A percentile compares a stretch with the other conserved stretches of the same genome.
Evolutionary conservation across 2,888 invertebrate genomes (phyloP).

Genomic region (Xylota segnis): DNA sequence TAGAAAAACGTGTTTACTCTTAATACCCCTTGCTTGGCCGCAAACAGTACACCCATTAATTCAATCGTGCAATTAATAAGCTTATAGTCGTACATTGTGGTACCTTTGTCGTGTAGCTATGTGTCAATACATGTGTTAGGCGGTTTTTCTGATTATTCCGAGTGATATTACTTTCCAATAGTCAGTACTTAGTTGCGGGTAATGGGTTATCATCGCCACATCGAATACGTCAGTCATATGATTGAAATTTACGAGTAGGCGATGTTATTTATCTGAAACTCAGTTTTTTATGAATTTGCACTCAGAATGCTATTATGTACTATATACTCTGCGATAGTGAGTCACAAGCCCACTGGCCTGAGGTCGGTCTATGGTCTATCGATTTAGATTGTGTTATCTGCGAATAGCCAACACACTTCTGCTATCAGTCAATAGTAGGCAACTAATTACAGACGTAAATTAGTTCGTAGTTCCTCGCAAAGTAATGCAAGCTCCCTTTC

Average conservation of each 20-base stretch:
- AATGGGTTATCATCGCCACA: background rate
- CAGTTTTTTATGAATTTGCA: slow-evolving; percentile 28
- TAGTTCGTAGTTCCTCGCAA: background rate
- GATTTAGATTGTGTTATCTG: background rate
- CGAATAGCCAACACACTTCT: background rate
- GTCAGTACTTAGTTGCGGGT: background rate
- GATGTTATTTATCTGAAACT: slow-evolving; percentile 10
- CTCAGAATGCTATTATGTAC: too few species aligned
- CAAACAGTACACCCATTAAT: background rate
- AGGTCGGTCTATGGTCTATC: background rate
- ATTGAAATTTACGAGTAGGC: background rate
- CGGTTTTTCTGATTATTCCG: background rate
- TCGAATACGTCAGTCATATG: background rate
- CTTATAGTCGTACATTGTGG: background rate
- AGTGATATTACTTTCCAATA: background rate
- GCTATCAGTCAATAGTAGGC: slow-evolving; percentile 3
- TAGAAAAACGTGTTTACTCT: slow-evolving; percentile 36
- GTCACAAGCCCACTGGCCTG: background rate
- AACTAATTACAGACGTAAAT: background rate
- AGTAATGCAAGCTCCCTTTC: background rate
- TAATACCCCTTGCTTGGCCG: background rate
- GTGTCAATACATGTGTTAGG: background rate
- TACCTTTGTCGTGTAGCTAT: background rate
- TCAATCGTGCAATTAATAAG: background rate
- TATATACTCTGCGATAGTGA: background rate